Evolutionary conservation across 1,140 invertebrate species (phyloP).

Genomic region (Philotrypesis tridentata): DNA sequence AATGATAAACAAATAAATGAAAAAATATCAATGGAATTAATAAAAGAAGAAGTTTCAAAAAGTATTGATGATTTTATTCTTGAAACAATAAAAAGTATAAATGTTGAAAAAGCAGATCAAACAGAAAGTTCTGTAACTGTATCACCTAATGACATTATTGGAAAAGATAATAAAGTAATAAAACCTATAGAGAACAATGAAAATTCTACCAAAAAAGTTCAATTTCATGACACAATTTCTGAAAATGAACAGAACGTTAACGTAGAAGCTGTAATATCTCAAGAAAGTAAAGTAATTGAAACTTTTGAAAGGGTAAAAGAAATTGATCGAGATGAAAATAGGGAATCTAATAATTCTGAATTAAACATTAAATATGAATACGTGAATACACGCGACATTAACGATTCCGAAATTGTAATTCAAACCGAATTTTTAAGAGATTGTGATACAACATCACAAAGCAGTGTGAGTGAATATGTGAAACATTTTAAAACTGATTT

Average conservation of each 20-base stretch:
- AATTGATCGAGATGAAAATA: conserved; percentile 14
- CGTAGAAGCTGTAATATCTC: neutral
- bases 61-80: conserved; percentile 48
- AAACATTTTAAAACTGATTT: neutral
- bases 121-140: neutral
- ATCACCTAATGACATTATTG: neutral
- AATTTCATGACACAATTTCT: neutral
- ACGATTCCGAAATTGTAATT: neutral
- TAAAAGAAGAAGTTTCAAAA: conserved; percentile 15
- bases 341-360: conserved; percentile 1
- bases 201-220: neutral
- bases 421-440: neutral
- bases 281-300: neutral
- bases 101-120: conserved; percentile 16
- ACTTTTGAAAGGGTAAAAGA: neutral
- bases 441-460: neutral
- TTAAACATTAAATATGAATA: neutral
- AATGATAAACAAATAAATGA: neutral
- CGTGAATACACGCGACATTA: neutral
- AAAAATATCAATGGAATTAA: neutral
- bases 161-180: neutral
- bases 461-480: neutral
- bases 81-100: conserved; percentile 32
- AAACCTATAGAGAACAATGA: neutral
- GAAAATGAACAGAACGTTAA: neutral